A percentile compares a stretch with the other conserved stretches of the same genome.
phyloP scores from a whole-genome alignment of 2,113 vertebrate species.

The Phocoena phocoena region DNA sequence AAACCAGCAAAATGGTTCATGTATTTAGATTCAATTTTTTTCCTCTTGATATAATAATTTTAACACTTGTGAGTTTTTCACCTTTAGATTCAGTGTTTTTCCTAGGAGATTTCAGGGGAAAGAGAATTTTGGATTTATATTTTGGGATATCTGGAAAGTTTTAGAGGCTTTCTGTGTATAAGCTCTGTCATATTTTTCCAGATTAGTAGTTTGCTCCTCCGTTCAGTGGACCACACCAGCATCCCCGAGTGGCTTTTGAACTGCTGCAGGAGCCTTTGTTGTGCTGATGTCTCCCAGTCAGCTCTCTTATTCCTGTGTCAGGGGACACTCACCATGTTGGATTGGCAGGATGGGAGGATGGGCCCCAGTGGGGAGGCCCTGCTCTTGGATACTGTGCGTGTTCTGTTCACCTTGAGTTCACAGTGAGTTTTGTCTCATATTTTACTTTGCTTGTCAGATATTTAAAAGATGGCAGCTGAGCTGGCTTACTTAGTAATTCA shows the following conservation, averaged over 20 bases:
- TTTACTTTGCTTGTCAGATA: background rate
- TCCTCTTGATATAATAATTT: background rate
- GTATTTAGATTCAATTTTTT: background rate
- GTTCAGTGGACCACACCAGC: conserved; percentile 36
- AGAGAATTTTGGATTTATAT: conserved; percentile 13
- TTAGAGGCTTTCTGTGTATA: background rate
- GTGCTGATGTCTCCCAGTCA: conserved; percentile 59
- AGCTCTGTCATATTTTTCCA: conserved; percentile 71
- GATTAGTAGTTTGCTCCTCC: conserved; percentile 88
- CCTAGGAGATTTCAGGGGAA: background rate
- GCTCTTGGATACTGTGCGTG: conserved; percentile 86
- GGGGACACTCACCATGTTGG: conserved; percentile 94
- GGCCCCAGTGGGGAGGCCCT: conserved; percentile 87
- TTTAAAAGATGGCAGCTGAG: conserved; percentile 15
- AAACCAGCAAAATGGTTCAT: background rate
- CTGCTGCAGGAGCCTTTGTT: conserved; percentile 85
- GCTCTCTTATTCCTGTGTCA: conserved; percentile 92
- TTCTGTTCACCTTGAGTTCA: conserved; percentile 90
- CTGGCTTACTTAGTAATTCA: background rate
- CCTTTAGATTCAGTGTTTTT: conserved; percentile 23
- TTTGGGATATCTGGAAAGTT: conserved; percentile 17
- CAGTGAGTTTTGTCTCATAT: conserved; percentile 84
- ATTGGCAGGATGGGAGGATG: conserved; percentile 87
- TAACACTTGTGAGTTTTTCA: background rate
- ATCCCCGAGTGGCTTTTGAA: conserved; percentile 88